Evolutionary conservation across 1,140 invertebrate species (phyloP).

Genomic region (Cherax quadricarinatus): DNA sequence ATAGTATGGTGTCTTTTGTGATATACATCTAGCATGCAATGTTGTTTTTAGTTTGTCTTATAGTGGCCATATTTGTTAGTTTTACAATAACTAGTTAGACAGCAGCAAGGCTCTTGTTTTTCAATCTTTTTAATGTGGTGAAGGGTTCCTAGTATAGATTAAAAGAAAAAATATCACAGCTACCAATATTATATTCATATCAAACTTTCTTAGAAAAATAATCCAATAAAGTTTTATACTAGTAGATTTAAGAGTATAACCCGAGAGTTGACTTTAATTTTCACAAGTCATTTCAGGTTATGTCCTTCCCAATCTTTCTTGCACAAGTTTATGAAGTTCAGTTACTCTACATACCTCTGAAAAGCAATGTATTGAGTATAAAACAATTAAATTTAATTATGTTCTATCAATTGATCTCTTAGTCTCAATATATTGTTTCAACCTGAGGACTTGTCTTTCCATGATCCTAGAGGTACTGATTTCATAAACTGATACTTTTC

Average conservation of each 20-base stretch:
- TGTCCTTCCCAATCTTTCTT: constrained; percentile 70
- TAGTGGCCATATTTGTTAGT: constrained; percentile 72
- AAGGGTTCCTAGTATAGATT: constrained; percentile 70
- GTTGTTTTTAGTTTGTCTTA: constrained; percentile 67
- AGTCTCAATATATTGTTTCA: constrained; percentile 50
- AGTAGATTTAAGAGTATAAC: constrained; percentile 59
- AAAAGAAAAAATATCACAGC: constrained; percentile 66
- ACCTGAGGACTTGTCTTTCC: constrained; percentile 63
- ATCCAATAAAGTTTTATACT: constrained; percentile 70
- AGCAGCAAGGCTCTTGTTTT: constrained; percentile 68
- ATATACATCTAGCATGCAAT: constrained; percentile 70
- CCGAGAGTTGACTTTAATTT: constrained; percentile 25
- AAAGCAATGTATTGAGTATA: constrained; percentile 36
- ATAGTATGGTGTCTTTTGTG: constrained; percentile 71
- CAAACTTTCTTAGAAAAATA: constrained; percentile 68
- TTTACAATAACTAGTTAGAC: constrained; percentile 67
- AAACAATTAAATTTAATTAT: background rate
- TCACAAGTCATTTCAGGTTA: constrained; percentile 33
- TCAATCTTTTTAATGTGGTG: constrained; percentile 70
- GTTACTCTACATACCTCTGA: constrained; percentile 55
- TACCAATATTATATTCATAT: constrained; percentile 70
- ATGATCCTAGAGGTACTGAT: constrained; percentile 66
- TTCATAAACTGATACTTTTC: constrained; percentile 61
- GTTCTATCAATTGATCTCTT: background rate
- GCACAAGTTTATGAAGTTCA: constrained; percentile 70